Evolutionary conservation across 2,888 invertebrate genomes (phyloP).

Genomic region (Stratiomys singularior): DNA sequence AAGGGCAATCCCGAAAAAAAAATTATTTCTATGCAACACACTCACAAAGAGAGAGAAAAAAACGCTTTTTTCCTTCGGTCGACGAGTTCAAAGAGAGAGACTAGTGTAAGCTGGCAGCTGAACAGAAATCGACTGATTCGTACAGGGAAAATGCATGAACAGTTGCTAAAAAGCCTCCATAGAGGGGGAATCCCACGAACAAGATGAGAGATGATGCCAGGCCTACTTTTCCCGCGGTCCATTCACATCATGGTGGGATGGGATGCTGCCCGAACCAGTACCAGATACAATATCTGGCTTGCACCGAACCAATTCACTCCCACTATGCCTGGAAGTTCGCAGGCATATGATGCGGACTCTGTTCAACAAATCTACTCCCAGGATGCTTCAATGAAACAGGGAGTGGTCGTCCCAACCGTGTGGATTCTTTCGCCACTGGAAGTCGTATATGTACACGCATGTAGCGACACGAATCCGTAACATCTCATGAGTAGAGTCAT

Average conservation of each 20-base stretch:
- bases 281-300: neutral
- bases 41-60: conserved; percentile 28
- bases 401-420: conserved; percentile 18
- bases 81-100: conserved; percentile 36
- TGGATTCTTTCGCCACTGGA: conserved; percentile 7
- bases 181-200: conserved; percentile 39
- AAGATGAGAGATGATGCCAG: conserved; percentile 36
- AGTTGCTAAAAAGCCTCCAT: conserved; percentile 41
- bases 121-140: conserved; percentile 51
- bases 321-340: conserved; percentile 3
- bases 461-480: conserved; percentile 2
- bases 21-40: neutral
- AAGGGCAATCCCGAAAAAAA: conserved; percentile 23
- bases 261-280: neutral
- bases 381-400: conserved; percentile 1
- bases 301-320: neutral
- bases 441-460: conserved; percentile 34
- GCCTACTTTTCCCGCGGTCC: conserved; percentile 35
- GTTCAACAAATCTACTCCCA: neutral
- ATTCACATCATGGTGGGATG: conserved; percentile 22
- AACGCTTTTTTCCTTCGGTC: conserved; percentile 20
- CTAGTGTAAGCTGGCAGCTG: conserved; percentile 50
- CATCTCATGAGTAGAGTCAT: conserved; percentile 34
- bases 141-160: conserved; percentile 33
- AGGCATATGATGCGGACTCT: neutral